A percentile compares a stretch with the other conserved stretches of the same genome.
phyloP scores from a whole-genome alignment of 2,113 vertebrate species.

The Argyrosomus japonicus region DNA sequence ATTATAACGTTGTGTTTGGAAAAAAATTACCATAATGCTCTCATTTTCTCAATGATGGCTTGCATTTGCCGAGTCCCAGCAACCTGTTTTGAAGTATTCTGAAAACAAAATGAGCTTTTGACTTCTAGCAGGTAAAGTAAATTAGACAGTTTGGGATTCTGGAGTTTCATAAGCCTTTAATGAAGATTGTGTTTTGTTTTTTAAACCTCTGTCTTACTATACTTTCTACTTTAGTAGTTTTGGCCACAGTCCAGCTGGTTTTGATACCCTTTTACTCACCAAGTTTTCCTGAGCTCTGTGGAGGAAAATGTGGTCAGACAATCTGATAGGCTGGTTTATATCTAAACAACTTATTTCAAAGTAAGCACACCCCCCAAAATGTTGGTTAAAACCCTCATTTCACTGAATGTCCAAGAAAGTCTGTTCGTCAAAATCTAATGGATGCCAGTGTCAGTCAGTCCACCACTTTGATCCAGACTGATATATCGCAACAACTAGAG shows the following conservation, averaged over 20 bases:
- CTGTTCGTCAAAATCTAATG: neutral
- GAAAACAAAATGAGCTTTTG: conserved; percentile 22
- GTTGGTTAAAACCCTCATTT: neutral
- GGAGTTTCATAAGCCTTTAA: neutral
- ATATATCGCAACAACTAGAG: too few species aligned
- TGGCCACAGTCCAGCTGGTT: neutral
- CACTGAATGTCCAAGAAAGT: neutral
- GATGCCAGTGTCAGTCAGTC: neutral
- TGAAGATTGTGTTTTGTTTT: neutral
- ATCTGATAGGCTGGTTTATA: neutral
- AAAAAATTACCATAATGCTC: conserved; percentile 11
- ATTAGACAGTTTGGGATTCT: neutral
- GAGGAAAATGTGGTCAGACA: neutral
- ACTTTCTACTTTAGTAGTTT: neutral
- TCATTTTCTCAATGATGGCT: conserved; percentile 46
- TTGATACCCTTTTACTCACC: neutral
- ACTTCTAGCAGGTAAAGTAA: conserved; percentile 33
- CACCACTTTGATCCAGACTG: too few species aligned
- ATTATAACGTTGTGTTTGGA: conserved; percentile 25
- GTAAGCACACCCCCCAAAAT: too few species aligned
- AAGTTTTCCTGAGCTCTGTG: neutral
- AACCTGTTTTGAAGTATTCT: conserved; percentile 27
- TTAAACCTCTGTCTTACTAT: neutral
- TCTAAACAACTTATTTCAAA: neutral
- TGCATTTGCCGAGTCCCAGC: neutral